These are phyloP conservation scores for Tetragnatha versicolor DNA, from an alignment of 1,140 invertebrate genomes.

Conservation along the genomic window DNA sequence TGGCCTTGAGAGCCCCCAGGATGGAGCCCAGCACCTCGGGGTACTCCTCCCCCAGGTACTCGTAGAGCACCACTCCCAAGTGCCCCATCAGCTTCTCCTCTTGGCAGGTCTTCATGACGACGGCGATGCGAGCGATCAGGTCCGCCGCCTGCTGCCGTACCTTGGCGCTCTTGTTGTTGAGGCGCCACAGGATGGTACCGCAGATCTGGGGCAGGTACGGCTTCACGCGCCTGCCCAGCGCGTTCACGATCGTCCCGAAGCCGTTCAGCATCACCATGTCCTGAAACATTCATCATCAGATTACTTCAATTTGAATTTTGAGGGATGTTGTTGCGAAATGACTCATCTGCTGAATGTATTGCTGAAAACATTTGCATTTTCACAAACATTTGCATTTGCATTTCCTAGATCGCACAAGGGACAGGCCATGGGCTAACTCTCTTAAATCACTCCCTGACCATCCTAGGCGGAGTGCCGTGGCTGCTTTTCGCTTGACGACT, in stretches of 20 bases:
- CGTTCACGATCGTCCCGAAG: slow-evolving; percentile 98
- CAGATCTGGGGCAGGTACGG: slow-evolving; percentile 99
- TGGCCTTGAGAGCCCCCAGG: slow-evolving; percentile 95
- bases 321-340: no score
- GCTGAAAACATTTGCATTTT: no score
- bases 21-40: slow-evolving; percentile 99
- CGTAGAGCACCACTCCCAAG: slow-evolving; percentile 98
- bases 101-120: slow-evolving; percentile 99
- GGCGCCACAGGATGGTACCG: slow-evolving; percentile 98
- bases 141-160: slow-evolving; percentile 99
- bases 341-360: no score
- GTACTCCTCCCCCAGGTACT: slow-evolving; percentile 99
- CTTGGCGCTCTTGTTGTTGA: slow-evolving; percentile 99
- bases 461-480: no score
- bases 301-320: no score
- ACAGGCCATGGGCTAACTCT: no score
- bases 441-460: no score
- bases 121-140: slow-evolving; percentile 96
- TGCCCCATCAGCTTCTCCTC: slow-evolving; percentile 99
- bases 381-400: no score
- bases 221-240: slow-evolving; percentile 95
- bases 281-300: no score
- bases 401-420: no score
- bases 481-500: no score
- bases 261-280: slow-evolving; percentile 99